A percentile compares a stretch with the other conserved stretches of the same genome.
These are phyloP conservation scores for Trisateles emortualis DNA, from an alignment of 2,888 invertebrate species.

Conservation along the genomic window DNA sequence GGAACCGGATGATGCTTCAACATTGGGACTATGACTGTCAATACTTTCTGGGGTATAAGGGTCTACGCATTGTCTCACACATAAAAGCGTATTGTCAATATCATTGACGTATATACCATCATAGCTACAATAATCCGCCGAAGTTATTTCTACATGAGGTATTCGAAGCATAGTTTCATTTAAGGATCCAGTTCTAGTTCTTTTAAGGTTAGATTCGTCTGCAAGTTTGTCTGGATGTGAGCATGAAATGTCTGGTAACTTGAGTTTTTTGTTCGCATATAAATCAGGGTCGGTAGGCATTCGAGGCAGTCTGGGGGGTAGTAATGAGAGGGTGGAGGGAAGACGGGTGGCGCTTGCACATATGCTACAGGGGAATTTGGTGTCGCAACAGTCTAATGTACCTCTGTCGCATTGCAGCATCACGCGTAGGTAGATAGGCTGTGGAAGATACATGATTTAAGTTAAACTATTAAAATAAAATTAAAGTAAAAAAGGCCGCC, in stretches of 20 bases:
- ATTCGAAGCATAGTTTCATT: constrained; percentile 71
- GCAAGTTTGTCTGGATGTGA: constrained; percentile 51
- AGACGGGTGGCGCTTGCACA: constrained; percentile 60
- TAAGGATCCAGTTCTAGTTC: constrained; percentile 69
- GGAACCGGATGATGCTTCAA: constrained; percentile 70
- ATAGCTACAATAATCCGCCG: constrained; percentile 75
- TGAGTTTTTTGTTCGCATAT: constrained; percentile 50
- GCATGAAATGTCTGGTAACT: constrained; percentile 33
- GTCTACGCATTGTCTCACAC: constrained; percentile 82
- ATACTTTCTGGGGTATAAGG: constrained; percentile 95
- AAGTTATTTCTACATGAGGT: constrained; percentile 83
- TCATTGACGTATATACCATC: constrained; percentile 84
- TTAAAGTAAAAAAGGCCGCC: no score
- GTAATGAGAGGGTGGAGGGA: constrained; percentile 46
- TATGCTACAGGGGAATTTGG: constrained; percentile 70
- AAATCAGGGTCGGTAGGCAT: constrained; percentile 69
- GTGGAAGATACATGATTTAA: constrained; percentile 58
- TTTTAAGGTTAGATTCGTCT: constrained; percentile 54
- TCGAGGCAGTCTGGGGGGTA: constrained; percentile 47
- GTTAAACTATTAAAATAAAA: no score
- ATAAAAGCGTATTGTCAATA: constrained; percentile 82
- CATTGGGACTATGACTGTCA: constrained; percentile 91
- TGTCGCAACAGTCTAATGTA: constrained; percentile 89
- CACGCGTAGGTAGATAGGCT: constrained; percentile 93
- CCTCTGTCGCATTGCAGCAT: constrained; percentile 91